These are phyloP conservation scores for Hermetia illucens DNA, from an alignment of 1,140 invertebrate species.

Conservation along the genomic window DNA sequence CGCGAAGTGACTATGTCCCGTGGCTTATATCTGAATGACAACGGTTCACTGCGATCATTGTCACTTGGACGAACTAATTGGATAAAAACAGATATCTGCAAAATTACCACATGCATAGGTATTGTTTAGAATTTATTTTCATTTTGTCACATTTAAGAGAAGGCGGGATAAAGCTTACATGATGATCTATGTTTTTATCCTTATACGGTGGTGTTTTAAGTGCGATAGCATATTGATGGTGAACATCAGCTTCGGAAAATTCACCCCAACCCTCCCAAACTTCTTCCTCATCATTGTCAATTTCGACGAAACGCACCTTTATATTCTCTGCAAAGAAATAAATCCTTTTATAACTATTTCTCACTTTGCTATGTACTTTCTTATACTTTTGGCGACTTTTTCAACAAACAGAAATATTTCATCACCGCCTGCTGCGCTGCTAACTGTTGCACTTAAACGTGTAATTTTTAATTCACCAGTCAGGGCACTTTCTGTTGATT, in stretches of 20 bases:
- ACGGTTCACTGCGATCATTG: conserved; percentile 50
- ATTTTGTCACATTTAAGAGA: background rate
- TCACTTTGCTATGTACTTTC: no score
- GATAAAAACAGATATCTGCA: conserved; percentile 47
- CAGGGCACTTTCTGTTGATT: conserved; percentile 71
- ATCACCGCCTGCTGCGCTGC: conserved; percentile 59
- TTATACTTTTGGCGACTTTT: conserved; percentile 84
- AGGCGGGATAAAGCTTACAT: conserved; percentile 18
- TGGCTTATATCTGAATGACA: conserved; percentile 48
- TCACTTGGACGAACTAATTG: conserved; percentile 65
- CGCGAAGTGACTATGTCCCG: conserved; percentile 22
- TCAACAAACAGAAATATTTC: conserved; percentile 79
- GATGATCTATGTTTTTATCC: conserved; percentile 42
- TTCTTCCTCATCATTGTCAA: conserved; percentile 45
- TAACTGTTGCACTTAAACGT: conserved; percentile 57
- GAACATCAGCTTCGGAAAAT: conserved; percentile 74
- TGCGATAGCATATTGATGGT: conserved; percentile 76
- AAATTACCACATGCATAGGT: background rate
- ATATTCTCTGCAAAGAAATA: no score
- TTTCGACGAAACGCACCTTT: conserved; percentile 62
- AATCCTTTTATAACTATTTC: no score
- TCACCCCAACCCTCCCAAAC: conserved; percentile 58
- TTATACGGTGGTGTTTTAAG: conserved; percentile 61
- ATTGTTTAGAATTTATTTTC: no score
- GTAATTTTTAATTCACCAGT: conserved; percentile 79